Evolutionary conservation across 2,888 invertebrate species (phyloP), one percentile per base, ranked within the genome.

Genomic region (Stenurella melanura): DNA sequence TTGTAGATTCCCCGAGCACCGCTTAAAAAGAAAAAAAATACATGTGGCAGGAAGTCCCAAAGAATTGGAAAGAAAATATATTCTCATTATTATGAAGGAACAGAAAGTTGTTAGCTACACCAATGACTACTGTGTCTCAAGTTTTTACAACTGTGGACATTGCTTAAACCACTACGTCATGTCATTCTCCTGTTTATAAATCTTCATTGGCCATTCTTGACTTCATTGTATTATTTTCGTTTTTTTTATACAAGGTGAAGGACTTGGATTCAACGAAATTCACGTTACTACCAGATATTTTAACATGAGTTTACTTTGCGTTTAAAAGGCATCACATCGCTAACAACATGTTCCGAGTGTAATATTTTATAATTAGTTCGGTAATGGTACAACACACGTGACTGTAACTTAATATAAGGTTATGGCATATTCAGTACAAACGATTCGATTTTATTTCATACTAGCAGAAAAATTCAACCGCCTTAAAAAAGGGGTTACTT

Each of bases 131-230:
- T 7, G 21, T 58, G 21, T 11, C 17, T 21, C 50, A n/a, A 58
- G 19, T 21, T 58, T 58, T 58, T 58, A 21, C 15, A 21, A 21
- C 58, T 15, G 21, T 58, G 58, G 21, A 21, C 54, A 69, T 69
- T 57, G 69, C 54, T 57, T 56, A 57, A 69, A 69, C 54, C 34
- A 56, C 69, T 57, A 2, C 57, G 57, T 69, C 69, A 69, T 57
- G 69, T 69, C 69, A 57, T 54, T 50, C 30, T 56, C n/a, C 30
- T 69, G 30, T 54, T 57, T 57, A 69, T 69, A 69, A 69, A 69
- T 69, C 68, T 68, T 68, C 19, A 19, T 58, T 58, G 58, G 4
- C 58, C 58, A 58, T 58, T 58, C 58, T 21, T 58, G 11, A 21
- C 15, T 19, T 26, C 21, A 3, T 21, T 58, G 58, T 19, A 21